A percentile compares a stretch with the other conserved stretches of the same genome.
phyloP scores from a whole-genome alignment of 2,797 vertebrate genomes.

The Chrysocyon brachyurus region DNA sequence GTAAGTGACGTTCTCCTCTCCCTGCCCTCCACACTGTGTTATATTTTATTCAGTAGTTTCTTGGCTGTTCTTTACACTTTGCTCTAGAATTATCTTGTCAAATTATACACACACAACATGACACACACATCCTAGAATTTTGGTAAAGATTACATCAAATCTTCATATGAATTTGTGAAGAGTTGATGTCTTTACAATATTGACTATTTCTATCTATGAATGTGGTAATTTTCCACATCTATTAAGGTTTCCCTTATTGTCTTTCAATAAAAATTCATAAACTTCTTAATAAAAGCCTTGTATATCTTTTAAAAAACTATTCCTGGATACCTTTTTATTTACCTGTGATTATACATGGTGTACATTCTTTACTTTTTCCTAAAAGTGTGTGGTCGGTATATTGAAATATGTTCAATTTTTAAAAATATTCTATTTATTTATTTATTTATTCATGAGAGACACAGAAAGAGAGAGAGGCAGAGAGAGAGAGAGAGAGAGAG shows the following conservation, averaged over 20 bases:
- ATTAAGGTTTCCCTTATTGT: background rate
- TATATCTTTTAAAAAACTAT: background rate
- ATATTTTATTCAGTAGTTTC: background rate
- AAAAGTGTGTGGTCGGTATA: background rate
- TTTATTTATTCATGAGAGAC: too few species aligned
- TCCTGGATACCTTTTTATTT: background rate
- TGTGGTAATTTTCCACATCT: background rate
- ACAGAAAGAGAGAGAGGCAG: too few species aligned
- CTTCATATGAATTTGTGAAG: background rate
- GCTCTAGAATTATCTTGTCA: conserved; percentile 19
- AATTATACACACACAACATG: background rate
- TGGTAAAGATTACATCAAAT: background rate
- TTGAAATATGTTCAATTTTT: background rate
- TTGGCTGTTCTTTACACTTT: background rate
- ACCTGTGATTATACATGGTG: background rate
- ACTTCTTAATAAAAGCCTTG: background rate
- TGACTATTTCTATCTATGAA: background rate
- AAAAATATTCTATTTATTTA: too few species aligned
- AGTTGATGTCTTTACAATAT: background rate
- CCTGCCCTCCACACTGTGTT: background rate
- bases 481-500: too few species aligned
- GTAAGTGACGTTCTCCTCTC: background rate
- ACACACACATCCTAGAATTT: background rate
- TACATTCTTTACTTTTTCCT: background rate
- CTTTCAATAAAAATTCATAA: background rate